A percentile compares a stretch with the other conserved stretches of the same genome.
Evolutionary conservation across 2,797 vertebrate genomes (phyloP).

Genomic region (Xerus rutilus): DNA sequence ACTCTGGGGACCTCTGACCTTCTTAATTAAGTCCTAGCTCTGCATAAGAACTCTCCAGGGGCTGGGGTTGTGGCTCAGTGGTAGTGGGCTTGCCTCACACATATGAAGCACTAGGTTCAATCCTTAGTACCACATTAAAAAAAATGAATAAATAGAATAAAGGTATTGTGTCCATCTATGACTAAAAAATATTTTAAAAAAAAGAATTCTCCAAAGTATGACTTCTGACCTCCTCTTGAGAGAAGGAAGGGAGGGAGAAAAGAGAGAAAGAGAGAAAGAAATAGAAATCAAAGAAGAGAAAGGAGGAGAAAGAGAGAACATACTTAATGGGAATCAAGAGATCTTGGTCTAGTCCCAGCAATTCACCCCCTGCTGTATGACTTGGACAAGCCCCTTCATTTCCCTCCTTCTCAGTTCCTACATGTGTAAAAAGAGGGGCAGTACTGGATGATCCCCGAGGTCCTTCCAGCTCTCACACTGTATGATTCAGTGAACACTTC

Average conservation of each 20-base stretch:
- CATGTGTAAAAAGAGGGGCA: conserved; percentile 25
- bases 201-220: neutral
- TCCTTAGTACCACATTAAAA: no score
- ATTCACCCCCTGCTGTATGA: neutral
- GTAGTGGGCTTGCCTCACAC: no score
- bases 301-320: neutral
- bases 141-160: no score
- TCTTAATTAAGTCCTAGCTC: neutral
- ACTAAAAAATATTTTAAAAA: no score
- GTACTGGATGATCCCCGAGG: conserved; percentile 2
- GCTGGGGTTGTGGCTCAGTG: no score
- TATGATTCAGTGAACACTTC: conserved; percentile 40
- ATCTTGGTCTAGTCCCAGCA: neutral
- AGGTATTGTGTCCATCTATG: no score
- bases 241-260: neutral
- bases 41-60: neutral
- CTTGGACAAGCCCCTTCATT: conserved; percentile 63
- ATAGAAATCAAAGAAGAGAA: no score
- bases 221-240: conserved; percentile 10
- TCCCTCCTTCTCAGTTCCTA: conserved; percentile 66
- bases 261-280: no score
- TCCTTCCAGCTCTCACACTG: conserved; percentile 45
- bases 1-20: neutral
- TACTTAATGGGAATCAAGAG: conserved; percentile 25
- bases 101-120: no score